Percentiles rank a stretch among this genome's conserved stretches.
These are phyloP conservation scores for Suncus etruscus DNA, from an alignment of 2,113 vertebrate genomes.

Conservation along the genomic window DNA sequence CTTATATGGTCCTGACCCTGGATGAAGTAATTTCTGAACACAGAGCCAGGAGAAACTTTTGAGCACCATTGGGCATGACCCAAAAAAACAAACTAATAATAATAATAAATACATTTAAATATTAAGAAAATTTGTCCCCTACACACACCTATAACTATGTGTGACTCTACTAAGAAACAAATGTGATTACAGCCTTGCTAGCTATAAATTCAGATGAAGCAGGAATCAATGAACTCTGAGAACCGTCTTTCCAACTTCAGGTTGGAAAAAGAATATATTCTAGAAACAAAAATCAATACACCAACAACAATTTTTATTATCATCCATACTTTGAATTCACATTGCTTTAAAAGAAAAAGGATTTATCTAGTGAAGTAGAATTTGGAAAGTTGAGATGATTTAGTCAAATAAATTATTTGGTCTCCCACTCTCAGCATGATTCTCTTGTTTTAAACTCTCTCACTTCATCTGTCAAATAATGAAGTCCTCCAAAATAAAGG, in stretches of 20 bases:
- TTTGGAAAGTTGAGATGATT: not conserved
- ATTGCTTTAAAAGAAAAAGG: conserved; percentile 44
- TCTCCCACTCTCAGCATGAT: conserved; percentile 47
- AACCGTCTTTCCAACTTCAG: not conserved
- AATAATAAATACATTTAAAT: no score
- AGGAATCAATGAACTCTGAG: not conserved
- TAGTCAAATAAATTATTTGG: conserved; percentile 54
- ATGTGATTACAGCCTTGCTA: fast-evolving
- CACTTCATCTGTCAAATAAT: conserved; percentile 60
- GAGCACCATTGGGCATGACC: no score
- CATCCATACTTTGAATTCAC: not conserved
- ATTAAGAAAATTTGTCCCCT: not conserved
- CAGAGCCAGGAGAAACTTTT: no score
- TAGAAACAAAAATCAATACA: not conserved
- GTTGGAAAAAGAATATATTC: not conserved
- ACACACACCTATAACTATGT: not conserved
- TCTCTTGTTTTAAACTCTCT: conserved; percentile 49
- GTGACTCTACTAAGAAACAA: not conserved
- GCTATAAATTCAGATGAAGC: not conserved
- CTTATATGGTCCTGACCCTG: no score
- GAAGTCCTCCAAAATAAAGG: conserved; percentile 48
- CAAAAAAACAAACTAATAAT: no score
- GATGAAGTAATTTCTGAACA: no score
- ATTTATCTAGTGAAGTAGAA: not conserved
- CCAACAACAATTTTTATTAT: conserved; percentile 2